A percentile compares a stretch with the other conserved stretches of the same genome.
phyloP scores from a whole-genome alignment of 2,113 vertebrate species.

The Pseudorectes ferrugineus region DNA sequence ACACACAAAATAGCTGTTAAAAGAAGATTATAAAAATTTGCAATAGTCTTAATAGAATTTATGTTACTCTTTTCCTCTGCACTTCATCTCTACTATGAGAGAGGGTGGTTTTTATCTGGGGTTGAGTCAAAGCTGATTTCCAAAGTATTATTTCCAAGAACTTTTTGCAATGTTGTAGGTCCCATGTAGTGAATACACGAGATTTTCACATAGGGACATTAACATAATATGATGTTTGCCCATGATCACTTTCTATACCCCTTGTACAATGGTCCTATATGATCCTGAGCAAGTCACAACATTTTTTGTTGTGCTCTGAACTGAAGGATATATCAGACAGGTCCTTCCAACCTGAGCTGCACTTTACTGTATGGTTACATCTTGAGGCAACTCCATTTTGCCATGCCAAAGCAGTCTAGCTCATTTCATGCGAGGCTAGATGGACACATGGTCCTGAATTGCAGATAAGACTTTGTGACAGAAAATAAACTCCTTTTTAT shows the following conservation, averaged over 20 bases:
- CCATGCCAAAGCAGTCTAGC: background rate
- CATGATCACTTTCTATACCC: background rate
- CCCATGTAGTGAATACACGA: background rate
- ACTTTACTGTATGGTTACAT: background rate
- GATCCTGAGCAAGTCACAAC: background rate
- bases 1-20: background rate
- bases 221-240: background rate
- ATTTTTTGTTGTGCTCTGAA: background rate
- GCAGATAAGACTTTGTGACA: background rate
- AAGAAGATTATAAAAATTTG: background rate
- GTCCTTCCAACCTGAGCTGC: background rate
- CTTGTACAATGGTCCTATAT: background rate
- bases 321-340: background rate
- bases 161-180: background rate
- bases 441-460: background rate
- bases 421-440: background rate
- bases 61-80: background rate
- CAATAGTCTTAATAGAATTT: background rate
- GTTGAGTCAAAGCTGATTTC: background rate
- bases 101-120: background rate
- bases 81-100: background rate
- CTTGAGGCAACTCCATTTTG: background rate
- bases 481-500: background rate
- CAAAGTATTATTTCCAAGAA: background rate
- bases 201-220: accelerated